Conservation (phyloP, 2,797 vertebrate genomes). For the Myripristis jacobus region DNA sequence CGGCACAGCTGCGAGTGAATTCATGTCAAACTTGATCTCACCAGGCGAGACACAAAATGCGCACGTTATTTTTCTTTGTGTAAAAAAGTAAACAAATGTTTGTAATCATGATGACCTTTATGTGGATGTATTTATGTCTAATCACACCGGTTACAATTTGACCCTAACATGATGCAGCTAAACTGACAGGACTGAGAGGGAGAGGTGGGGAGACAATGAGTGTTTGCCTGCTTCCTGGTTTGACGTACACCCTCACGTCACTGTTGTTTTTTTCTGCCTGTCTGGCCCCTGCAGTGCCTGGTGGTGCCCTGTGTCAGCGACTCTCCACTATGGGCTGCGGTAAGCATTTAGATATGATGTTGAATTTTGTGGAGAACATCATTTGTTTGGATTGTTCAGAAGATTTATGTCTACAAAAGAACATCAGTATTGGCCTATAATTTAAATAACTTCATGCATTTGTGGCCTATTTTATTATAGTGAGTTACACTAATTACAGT, state of each 20-base stretch:
- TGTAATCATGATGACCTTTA: no score
- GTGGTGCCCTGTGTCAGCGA: constrained; percentile 56
- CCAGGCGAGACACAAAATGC: not conserved
- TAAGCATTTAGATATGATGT: constrained; percentile 15
- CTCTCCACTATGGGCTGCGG: constrained; percentile 19
- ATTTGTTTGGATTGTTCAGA: not conserved
- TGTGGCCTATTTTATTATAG: no score
- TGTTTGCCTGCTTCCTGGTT: constrained; percentile 24
- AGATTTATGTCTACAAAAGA: not conserved
- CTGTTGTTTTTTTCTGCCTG: constrained; percentile 38
- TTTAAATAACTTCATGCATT: no score
- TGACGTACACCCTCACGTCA: constrained; percentile 59
- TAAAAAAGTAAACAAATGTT: not conserved
- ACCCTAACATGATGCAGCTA: no score
- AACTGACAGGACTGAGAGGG: not conserved
- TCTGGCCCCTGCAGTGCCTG: constrained; percentile 66
- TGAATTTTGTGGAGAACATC: not conserved
- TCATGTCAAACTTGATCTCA: not conserved
- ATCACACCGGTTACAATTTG: no score
- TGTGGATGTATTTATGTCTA: no score
- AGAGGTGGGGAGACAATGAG: not conserved
- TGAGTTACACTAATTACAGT: no score
- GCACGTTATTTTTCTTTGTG: not conserved
- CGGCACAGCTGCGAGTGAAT: not conserved
- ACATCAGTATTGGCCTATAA: not conserved